Evolutionary conservation across 2,888 invertebrate genomes (phyloP), one percentile per base, ranked within the genome.

Genomic region (Latrodectus hesperus): DNA sequence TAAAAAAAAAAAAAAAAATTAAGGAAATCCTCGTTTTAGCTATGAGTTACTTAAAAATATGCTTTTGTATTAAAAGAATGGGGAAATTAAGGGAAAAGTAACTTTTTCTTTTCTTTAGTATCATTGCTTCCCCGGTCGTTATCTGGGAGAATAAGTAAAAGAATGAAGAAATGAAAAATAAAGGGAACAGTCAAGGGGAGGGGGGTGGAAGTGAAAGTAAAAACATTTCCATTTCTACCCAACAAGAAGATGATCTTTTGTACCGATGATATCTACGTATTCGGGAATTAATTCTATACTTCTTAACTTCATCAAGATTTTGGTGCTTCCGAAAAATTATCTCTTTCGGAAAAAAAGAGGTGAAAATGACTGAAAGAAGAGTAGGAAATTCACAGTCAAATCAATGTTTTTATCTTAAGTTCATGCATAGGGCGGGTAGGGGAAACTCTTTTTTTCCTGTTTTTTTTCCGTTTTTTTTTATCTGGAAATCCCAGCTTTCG

Each of bases 271-370:
- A 74, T 70, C 52, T 70, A 26, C 67, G 49, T 52, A 55, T 70
- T 75, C 53, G 67, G 26, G 70, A 82, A 74, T 75, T 82, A 82
- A 82, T 82, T 82, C 82, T 60, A 38, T 38, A 82, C 82, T 82
- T 75, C 68, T 82, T 55, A 82, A 82, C 81, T 82, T 82, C 81
- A 82, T 82, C 73, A 75, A 74, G 53, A 74, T 26, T 67, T 38
- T 38, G 38, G 38, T 38, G 38, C 38, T 38, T 38, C 38, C 38
- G 38, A 38, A 38, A 38, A 38, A 38, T 38, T 38, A 38, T 38
- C 38, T 38, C 38, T 38, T 38, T 38, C 4, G 1, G 38, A 38
- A 38, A 38, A 38, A 38, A 38, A 38, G 38, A 38, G 38, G 38
- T 38, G 38, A 38, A 38, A 38, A 38, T 38, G 38, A 38, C 38